phyloP scores from a whole-genome alignment of 2,888 invertebrate species.

The Ophion ventricosus region DNA sequence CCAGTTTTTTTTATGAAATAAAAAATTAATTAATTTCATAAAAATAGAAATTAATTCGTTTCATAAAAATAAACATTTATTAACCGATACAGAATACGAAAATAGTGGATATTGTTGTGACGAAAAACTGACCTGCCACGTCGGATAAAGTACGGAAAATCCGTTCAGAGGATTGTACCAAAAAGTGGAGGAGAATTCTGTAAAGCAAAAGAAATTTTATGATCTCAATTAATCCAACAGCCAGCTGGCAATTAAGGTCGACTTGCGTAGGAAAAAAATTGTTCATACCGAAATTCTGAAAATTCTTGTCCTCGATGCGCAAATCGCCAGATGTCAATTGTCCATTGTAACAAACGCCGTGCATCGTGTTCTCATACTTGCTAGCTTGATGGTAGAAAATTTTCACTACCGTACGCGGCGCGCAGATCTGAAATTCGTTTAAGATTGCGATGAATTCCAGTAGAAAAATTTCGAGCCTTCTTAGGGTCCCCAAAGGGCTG shows the following conservation, averaged over 20 bases:
- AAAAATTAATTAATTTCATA: no score
- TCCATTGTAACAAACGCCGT: constrained; percentile 76
- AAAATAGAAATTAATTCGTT: no score
- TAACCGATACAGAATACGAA: no score
- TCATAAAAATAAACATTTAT: no score
- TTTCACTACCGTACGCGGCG: constrained; percentile 71
- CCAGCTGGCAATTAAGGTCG: background rate
- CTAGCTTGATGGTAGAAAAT: constrained; percentile 50
- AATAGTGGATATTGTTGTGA: background rate
- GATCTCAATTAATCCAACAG: background rate
- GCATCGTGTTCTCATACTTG: constrained; percentile 69
- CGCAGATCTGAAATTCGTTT: constrained; percentile 72
- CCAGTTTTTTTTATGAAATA: no score
- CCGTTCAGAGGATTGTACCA: constrained; percentile 75
- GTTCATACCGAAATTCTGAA: constrained; percentile 63
- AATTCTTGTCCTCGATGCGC: constrained; percentile 59
- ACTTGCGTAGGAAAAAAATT: background rate
- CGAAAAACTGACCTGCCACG: constrained; percentile 49
- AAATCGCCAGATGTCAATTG: constrained; percentile 52
- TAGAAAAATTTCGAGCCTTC: background rate
- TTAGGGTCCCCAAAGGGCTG: background rate
- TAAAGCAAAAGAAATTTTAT: background rate
- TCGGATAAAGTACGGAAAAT: constrained; percentile 73
- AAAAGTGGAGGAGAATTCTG: constrained; percentile 69
- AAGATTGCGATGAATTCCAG: background rate